Base-by-base conservation (phyloP, 1,140 invertebrate species). In the Drosophila bocki region DNA sequence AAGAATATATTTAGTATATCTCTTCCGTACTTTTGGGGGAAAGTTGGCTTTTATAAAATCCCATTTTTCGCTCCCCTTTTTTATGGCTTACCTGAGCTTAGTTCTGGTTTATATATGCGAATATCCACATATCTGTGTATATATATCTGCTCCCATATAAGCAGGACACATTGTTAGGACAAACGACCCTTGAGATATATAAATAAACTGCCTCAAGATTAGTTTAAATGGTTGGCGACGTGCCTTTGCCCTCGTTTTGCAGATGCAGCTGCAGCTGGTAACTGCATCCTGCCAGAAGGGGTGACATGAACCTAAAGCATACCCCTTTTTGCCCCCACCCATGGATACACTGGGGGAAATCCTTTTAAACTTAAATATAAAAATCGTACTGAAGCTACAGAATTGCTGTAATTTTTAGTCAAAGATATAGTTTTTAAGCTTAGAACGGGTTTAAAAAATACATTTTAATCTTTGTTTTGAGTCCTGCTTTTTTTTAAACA, bases 151-250 rank as follows among this genome's bases (percentile, higher is more conserved):
- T 53, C 37, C 65, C 61, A 59, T 67, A 61, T 57, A 67, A 72
- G 74, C 74, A 59, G 80, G 47, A 44, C 69, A 72, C 80, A 82
- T 82, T 82, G 80, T 78, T 82, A 78, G 79, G 57, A 71, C 64
- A 72, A 78, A 82, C 75, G 75, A 63, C 80, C 75, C 80, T 82
- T 39, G 80, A 82, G 80, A 78, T 82, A 82, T 82, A 82, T 82
- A 82, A 82, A 82, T 82, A 82, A 82, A 82, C 80, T 74, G 80
- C 80, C 62, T 82, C 63, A 82, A 82, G 80, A 82, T 82, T 82
- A 82, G 80, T 82, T 82, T 82, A 82, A 82, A 82, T 82, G 68
- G 80, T 82, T 82, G 80, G 63, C 80, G 80, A 75, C 80, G 75
- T 82, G 80, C 75, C 75, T 82, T 67, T 82, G 80, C 63, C 80